A percentile compares a stretch with the other conserved stretches of the same genome.
Conservation (phyloP, 2,888 invertebrate species). For the Stramonita haemastoma region DNA sequence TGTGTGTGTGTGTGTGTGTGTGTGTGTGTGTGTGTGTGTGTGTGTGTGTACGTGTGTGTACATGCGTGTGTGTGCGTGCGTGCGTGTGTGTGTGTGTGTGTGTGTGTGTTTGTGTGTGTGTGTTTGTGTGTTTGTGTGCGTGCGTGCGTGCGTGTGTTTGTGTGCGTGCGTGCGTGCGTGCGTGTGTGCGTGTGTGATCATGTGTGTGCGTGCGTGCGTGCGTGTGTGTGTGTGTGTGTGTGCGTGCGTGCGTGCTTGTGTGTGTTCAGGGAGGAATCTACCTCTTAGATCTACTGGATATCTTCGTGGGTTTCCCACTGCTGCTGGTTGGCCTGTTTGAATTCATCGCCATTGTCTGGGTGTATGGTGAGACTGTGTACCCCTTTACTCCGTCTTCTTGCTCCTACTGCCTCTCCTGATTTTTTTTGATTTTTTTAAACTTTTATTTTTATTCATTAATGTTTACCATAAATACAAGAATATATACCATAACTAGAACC, state of each 20-base stretch:
- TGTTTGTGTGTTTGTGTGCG: background rate
- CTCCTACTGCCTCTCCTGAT: background rate
- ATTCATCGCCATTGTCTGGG: slow-evolving; percentile 69
- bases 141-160: background rate
- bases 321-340: slow-evolving; percentile 76
- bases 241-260: slow-evolving; percentile 32
- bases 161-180: background rate
- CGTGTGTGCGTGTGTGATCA: background rate
- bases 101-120: background rate
- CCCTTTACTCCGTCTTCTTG: background rate
- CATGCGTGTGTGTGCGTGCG: background rate
- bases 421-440: background rate
- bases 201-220: background rate
- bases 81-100: background rate
- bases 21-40: too few species aligned
- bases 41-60: background rate
- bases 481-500: too few species aligned
- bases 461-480: too few species aligned
- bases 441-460: too few species aligned
- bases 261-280: slow-evolving; percentile 49
- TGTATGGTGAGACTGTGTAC: slow-evolving; percentile 72
- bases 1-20: too few species aligned
- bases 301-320: slow-evolving; percentile 75
- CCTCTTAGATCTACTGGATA: slow-evolving; percentile 45
- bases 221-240: slow-evolving; percentile 12